Evolutionary conservation across 2,797 vertebrate genomes (phyloP), one percentile per base, ranked within the genome.

Genomic region (Pogoniulus pusillus): DNA sequence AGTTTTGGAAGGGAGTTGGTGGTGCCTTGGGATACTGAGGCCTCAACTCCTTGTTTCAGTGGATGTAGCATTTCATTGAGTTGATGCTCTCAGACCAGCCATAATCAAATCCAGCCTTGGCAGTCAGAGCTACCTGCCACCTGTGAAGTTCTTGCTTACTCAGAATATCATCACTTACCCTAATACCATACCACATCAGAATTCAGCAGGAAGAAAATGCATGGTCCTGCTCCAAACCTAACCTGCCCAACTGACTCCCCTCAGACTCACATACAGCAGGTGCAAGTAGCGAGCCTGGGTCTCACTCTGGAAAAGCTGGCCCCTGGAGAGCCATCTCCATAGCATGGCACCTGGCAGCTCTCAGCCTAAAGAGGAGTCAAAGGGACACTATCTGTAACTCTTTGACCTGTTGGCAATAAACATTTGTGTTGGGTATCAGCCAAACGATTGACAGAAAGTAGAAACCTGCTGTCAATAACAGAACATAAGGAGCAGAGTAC

Each of bases 31-130:
- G 71, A 51, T 77, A 80, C 68, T 24, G 65, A 90, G 41, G 41
- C 20, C 37, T 9, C 1, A 2, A 2, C 12, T 82, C 12, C 29
- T 75, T 4, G 0, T 75, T 84, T 73, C 51, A 1, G 2, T 3
- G 5, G 57, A 10, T 68, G 47, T 32, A 53, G n/a, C 51, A 43
- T 81, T 62, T 57, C 26, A 30, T 49, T 37, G 84, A 80, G 49
- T 30, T 1, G 1, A 2, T 41, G 34, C 29, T 75, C 12, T 76
- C 20, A 8, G 0, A 0, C 57, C 23, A 60, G 27, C 54, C 29
- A 4, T 24, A 32, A 54, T 87, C 84, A 87, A 59, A 53, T 32
- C 12, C 30, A 82, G 30, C 68, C 71, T 57, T 35, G 35, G 17
- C 62, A 78, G 10, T 4, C 47, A 26, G 53, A 81, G 43, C 24